Conservation (phyloP, 1,140 invertebrate genomes). For the Apis cerana region DNA sequence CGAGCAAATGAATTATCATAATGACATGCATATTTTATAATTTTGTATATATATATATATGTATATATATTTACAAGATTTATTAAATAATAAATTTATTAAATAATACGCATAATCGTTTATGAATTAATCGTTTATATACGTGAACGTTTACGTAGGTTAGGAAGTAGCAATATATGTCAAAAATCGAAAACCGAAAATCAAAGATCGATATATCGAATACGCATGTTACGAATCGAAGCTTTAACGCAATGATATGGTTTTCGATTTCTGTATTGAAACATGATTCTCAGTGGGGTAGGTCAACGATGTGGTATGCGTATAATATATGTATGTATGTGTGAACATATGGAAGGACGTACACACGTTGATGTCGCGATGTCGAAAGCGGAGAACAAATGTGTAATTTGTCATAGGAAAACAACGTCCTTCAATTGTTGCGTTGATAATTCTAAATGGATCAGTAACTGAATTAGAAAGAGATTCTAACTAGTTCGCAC, state of each 20-base stretch:
- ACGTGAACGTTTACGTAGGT: constrained; percentile 11
- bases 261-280: constrained; percentile 81
- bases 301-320: constrained; percentile 62
- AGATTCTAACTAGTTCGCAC: constrained; percentile 34
- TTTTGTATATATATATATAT: not conserved
- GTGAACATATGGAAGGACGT: constrained; percentile 36
- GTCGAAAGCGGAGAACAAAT: constrained; percentile 27
- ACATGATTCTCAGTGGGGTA: constrained; percentile 79
- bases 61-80: constrained; percentile 5
- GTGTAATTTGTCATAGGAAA: constrained; percentile 61
- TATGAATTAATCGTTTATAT: not conserved
- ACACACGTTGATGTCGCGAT: constrained; percentile 33
- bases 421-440: constrained; percentile 53
- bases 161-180: no score
- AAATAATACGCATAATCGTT: not conserved
- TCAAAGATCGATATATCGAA: no score
- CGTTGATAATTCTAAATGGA: constrained; percentile 53
- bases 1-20: not conserved
- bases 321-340: not conserved
- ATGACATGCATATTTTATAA: not conserved
- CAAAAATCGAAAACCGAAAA: no score
- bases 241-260: constrained; percentile 77
- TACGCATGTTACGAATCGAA: constrained; percentile 67
- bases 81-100: constrained; percentile 2
- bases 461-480: constrained; percentile 3